A percentile compares a stretch with the other conserved stretches of the same genome.
Evolutionary conservation across 2,888 invertebrate genomes (phyloP).

Genomic region (Resseliella maxima): DNA sequence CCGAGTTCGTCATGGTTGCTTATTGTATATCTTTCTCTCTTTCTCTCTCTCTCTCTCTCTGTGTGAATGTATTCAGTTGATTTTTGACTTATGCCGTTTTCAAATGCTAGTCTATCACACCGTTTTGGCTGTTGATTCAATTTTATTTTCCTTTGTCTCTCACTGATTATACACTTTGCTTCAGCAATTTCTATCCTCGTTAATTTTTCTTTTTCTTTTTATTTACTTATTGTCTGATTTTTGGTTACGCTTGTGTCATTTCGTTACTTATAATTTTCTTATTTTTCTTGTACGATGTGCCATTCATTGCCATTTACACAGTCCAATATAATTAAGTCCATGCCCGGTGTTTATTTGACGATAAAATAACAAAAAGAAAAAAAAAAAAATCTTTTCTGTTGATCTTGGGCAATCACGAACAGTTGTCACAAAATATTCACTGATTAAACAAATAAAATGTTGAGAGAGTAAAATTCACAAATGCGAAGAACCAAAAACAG

Average conservation of each 20-base stretch:
- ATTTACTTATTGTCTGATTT: no score
- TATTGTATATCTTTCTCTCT: neutral
- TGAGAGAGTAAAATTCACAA: neutral
- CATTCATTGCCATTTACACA: neutral
- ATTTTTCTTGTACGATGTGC: no score
- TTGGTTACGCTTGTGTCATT: no score
- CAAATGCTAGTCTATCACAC: no score
- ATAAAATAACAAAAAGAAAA: neutral
- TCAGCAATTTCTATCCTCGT: no score
- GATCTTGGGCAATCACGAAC: neutral
- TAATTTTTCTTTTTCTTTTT: no score
- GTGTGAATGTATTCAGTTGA: neutral
- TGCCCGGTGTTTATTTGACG: neutral
- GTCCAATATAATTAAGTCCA: neutral
- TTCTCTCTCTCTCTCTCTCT: neutral
- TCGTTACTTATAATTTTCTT: no score
- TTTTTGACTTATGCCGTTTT: no score
- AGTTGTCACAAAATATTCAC: neutral
- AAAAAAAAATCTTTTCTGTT: neutral
- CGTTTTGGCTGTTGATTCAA: no score
- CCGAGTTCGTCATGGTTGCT: conserved; percentile 45
- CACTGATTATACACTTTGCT: no score
- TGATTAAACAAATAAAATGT: neutral
- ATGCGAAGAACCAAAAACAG: no score
- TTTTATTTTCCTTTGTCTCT: no score